Percentiles rank a stretch among this genome's conserved stretches.
phyloP scores from a whole-genome alignment of 92 coral and sea anemone species.

The Porites evermanni region DNA sequence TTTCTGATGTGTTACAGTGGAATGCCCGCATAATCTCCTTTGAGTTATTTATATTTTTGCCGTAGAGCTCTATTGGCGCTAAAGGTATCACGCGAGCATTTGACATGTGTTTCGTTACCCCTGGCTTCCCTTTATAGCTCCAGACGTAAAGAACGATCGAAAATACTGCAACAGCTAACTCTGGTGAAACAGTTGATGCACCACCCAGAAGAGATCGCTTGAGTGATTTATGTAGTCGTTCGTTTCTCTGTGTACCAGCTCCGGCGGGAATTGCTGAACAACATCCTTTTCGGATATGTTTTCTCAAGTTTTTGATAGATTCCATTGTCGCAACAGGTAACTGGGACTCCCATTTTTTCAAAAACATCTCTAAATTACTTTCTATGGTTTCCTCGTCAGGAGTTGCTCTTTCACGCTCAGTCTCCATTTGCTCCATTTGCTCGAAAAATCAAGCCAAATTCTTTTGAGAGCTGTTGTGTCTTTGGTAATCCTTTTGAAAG shows the following conservation, averaged over 20 bases:
- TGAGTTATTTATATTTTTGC: background rate
- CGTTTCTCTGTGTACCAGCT: slow-evolving; percentile 69
- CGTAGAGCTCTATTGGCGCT: slow-evolving; percentile 48
- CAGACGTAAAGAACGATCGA: slow-evolving; percentile 57
- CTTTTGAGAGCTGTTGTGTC: slow-evolving; percentile 37
- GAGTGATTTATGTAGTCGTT: slow-evolving; percentile 63
- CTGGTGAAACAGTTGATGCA: slow-evolving; percentile 62
- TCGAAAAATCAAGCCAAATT: slow-evolving; percentile 67
- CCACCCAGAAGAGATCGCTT: slow-evolving; percentile 67
- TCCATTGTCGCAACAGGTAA: background rate
- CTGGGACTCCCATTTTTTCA: slow-evolving; percentile 33
- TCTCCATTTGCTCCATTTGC: slow-evolving; percentile 62
- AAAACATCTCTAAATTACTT: slow-evolving; percentile 58
- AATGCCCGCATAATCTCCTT: too few species aligned
- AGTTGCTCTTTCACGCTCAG: slow-evolving; percentile 45
- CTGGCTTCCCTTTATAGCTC: slow-evolving; percentile 52
- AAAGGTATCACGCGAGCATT: slow-evolving; percentile 54
- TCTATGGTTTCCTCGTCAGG: slow-evolving; percentile 41
- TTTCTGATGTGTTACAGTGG: background rate
- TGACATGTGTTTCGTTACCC: slow-evolving; percentile 36
- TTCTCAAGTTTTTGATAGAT: slow-evolving; percentile 16
- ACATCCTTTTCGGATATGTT: slow-evolving; percentile 56
- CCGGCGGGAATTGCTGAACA: slow-evolving; percentile 70
- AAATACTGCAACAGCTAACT: slow-evolving; percentile 69
- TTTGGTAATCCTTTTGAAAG: slow-evolving; percentile 50